These are phyloP conservation scores for Xiphorhynchus elegans DNA, from an alignment of 2,113 vertebrate genomes.

Conservation along the genomic window DNA sequence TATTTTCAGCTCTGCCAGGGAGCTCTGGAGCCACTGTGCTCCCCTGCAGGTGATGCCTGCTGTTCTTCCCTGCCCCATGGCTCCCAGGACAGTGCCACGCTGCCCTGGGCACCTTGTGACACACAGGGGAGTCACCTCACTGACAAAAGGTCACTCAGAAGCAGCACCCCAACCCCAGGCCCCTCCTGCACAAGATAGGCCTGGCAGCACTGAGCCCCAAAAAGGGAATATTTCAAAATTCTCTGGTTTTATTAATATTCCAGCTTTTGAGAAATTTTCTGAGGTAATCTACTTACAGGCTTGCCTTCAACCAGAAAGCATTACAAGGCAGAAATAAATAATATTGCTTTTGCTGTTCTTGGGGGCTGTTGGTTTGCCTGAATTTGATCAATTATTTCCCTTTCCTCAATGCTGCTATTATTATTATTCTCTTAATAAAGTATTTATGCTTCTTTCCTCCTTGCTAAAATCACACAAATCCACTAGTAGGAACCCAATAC, in stretches of 20 bases:
- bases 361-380: not conserved
- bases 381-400: not conserved
- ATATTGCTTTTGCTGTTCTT: not conserved
- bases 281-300: constrained; percentile 21
- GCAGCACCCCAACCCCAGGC: not conserved
- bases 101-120: not conserved
- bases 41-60: constrained; percentile 25
- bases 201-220: not conserved
- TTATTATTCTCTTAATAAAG: not conserved
- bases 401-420: not conserved
- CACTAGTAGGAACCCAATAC: not conserved
- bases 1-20: not conserved
- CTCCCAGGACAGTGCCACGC: not conserved
- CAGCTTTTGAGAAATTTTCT: not conserved
- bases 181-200: not conserved
- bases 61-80: not conserved
- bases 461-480: not conserved
- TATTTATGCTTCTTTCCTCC: not conserved
- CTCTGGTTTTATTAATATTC: not conserved
- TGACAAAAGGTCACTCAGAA: not conserved
- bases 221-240: not conserved
- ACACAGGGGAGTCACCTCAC: not conserved
- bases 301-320: constrained; percentile 22
- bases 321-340: constrained; percentile 25
- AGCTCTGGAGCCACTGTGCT: not conserved